Conservation (phyloP, 2,888 invertebrate species). For the Spialia ferax region DNA sequence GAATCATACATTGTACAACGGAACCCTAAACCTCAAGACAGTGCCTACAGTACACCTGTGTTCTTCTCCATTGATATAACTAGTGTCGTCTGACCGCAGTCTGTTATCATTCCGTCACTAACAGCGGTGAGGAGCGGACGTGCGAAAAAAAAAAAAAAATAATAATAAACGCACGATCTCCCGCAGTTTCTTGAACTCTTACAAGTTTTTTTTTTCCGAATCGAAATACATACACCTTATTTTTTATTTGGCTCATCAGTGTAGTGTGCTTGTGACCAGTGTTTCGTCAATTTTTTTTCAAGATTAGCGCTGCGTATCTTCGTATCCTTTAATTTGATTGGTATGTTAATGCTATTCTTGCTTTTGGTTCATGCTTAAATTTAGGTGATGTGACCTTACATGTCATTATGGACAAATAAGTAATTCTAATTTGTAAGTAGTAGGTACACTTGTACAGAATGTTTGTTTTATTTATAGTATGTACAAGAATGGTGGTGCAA, state of each 20-base stretch:
- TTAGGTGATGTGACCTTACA: not conserved
- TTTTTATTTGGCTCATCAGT: not conserved
- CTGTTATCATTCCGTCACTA: not conserved
- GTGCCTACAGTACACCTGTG: not conserved
- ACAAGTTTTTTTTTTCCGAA: not conserved
- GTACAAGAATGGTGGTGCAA: no score
- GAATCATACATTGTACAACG: not conserved
- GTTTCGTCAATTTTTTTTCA: not conserved
- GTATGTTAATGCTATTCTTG: not conserved
- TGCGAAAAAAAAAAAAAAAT: not conserved
- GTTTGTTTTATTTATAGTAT: no score
- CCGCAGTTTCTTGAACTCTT: not conserved
- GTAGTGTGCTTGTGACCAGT: not conserved
- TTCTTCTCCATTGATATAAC: not conserved
- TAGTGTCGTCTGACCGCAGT: no score
- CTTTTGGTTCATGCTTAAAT: not conserved
- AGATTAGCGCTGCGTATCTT: not conserved
- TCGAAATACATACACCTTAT: not conserved
- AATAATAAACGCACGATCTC: not conserved
- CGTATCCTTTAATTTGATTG: not conserved
- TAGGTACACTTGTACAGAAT: no score
- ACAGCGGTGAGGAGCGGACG: not conserved
- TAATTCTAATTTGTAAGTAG: no score
- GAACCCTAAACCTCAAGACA: not conserved
- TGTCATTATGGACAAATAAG: not conserved